Evolutionary conservation across 2,113 vertebrate genomes (phyloP), one percentile per base, ranked within the genome.

Genomic region (Gobius niger): DNA sequence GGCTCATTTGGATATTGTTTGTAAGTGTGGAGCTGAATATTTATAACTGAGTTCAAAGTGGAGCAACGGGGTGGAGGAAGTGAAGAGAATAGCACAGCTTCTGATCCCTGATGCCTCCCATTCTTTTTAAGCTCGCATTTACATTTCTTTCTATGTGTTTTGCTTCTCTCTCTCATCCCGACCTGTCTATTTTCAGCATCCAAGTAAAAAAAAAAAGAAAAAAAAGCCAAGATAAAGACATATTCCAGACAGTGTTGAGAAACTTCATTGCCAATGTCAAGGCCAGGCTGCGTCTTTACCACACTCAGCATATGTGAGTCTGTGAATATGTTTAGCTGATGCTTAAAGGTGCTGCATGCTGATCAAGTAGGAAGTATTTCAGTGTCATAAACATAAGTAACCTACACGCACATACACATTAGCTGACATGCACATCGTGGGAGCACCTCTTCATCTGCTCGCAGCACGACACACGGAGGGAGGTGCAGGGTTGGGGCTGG

Each of bases 11-110:
- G 87, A 83, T 86, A 82, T 84, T 87, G 85, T 87, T 88, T 88
- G 78, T 86, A 86, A 76, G 75, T 81, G 73, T 81, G 73, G 72
- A 88, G 81, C 65, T 87, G 88, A 89, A 90, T 91, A 91, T 89
- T 87, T 88, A 88, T 89, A 90, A 85, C 85, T 81, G 69, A 90
- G 89, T 91, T 92, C 89, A 91, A 91, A 92, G 86, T 85, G 83
- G 85, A 89, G 75, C 83, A 77, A 82, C 82, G 68, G 84, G 82
- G 82, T 85, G 89, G 84, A 88, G 86, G 85, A 89, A 87, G 73
- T 75, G 76, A 75, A 81, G 74, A 84, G 84, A 89, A 86, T 87
- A 88, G 78, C 81, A 81, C 82, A 82, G 83, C 85, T 75, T 81
- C 81, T 81, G 79, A 87, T 91, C 88, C 89, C 87, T 65, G 76